Percentiles rank a stretch among this genome's conserved stretches.
Conservation (phyloP, 2,797 vertebrate genomes). For the Petrocephalus sullivani region DNA sequence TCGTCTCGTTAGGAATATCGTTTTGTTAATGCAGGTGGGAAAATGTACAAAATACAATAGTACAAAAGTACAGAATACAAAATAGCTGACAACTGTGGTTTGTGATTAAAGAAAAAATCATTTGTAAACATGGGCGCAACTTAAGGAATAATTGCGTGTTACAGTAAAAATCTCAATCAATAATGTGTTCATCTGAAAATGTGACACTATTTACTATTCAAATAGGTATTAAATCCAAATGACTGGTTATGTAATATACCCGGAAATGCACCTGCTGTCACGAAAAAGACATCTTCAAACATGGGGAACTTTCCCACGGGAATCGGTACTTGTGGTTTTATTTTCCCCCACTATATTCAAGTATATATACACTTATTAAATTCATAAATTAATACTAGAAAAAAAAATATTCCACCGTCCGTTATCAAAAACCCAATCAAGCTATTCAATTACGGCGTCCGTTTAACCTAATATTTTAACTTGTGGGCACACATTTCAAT, state of each 20-base stretch:
- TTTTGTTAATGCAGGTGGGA: background rate
- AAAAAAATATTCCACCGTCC: background rate
- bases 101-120: background rate
- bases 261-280: conserved; percentile 18
- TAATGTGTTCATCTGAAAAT: background rate
- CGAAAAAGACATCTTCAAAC: background rate
- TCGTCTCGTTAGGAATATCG: background rate
- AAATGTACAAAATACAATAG: background rate
- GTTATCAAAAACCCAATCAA: background rate
- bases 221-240: background rate
- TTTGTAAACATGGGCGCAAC: background rate
- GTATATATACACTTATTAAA: background rate
- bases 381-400: background rate
- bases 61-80: background rate
- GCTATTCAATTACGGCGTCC: background rate
- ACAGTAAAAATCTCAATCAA: background rate
- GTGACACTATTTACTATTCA: background rate
- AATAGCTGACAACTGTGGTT: background rate
- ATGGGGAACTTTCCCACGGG: background rate
- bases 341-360: background rate
- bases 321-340: background rate
- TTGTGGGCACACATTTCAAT: background rate
- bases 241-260: background rate
- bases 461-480: background rate
- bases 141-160: background rate